Conservation (phyloP, 2,113 vertebrate species). For the Pterocles orientalis region DNA sequence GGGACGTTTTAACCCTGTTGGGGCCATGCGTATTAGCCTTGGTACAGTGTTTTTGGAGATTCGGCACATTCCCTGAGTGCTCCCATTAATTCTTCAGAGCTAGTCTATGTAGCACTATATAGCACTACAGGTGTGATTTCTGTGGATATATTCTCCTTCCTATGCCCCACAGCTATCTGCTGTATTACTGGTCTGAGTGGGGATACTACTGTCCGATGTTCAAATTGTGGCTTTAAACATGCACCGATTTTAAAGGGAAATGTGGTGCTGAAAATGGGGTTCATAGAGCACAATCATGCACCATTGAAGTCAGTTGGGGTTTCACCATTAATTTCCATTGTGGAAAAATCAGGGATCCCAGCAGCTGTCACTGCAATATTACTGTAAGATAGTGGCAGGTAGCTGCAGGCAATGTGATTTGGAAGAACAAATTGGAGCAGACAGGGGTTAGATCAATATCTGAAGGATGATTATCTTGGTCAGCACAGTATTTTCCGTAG, state of each 20-base stretch:
- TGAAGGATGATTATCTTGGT: constrained; percentile 53
- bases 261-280: background rate
- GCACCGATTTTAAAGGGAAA: background rate
- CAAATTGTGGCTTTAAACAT: background rate
- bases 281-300: background rate
- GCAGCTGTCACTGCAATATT: background rate
- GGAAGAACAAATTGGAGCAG: constrained; percentile 60
- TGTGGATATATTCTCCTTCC: background rate
- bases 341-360: background rate
- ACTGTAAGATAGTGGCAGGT: background rate
- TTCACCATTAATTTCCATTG: background rate
- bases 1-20: background rate
- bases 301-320: background rate
- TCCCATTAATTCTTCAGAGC: background rate
- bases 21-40: background rate
- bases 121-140: background rate
- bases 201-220: background rate
- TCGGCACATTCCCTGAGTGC: background rate
- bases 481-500: constrained; percentile 27
- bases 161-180: background rate
- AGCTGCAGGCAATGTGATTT: constrained; percentile 24
- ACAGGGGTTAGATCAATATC: constrained; percentile 62
- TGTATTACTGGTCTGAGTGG: background rate
- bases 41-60: background rate
- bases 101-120: background rate